Percentiles rank a stretch among this genome's conserved stretches.
Conservation (phyloP, 2,113 vertebrate genomes). For the Gnathonemus longibarbis region DNA sequence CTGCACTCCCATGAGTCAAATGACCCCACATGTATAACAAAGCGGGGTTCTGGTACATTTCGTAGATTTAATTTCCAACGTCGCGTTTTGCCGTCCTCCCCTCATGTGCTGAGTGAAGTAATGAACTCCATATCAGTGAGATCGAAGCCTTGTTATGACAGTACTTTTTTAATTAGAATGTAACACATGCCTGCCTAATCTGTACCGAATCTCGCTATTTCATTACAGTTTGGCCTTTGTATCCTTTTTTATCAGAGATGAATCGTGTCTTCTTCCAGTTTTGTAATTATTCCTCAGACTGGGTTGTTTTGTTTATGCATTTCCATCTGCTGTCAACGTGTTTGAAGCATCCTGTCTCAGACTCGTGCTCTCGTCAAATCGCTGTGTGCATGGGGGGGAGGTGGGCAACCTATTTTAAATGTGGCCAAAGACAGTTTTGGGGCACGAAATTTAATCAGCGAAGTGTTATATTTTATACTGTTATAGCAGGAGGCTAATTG, state of each 20-base stretch:
- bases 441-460: conserved; percentile 8
- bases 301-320: conserved; percentile 5
- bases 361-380: not conserved
- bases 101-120: not conserved
- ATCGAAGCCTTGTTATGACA: not conserved
- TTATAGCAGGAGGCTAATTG: conserved; percentile 15
- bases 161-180: conserved; percentile 5
- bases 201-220: not conserved
- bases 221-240: conserved; percentile 11
- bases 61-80: not conserved
- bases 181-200: conserved; percentile 1
- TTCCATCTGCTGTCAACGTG: not conserved
- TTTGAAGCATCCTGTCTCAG: not conserved
- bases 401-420: not conserved
- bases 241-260: not conserved
- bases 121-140: not conserved
- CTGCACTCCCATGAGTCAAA: not conserved
- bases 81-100: not conserved
- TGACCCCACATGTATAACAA: not conserved
- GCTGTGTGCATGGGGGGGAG: too few species aligned
- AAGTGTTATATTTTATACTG: conserved; percentile 9
- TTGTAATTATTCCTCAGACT: not conserved
- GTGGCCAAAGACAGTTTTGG: not conserved
- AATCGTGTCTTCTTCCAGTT: not conserved
- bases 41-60: not conserved